Conservation (phyloP, 2,797 vertebrate genomes). For the Oreochromis mossambicus region DNA sequence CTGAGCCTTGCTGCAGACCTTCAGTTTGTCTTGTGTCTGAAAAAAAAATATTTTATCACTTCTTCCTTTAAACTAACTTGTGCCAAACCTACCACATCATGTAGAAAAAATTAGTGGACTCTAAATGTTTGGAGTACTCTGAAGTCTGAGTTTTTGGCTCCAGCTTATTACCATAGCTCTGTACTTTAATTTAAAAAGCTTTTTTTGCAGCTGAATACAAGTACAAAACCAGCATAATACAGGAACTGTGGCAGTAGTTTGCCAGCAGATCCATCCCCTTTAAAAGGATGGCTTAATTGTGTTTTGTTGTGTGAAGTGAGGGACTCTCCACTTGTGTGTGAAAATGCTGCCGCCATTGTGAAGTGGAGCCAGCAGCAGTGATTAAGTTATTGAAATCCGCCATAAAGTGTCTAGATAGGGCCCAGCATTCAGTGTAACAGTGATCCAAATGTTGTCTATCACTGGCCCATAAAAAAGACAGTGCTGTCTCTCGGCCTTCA, state of each 20-base stretch:
- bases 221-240: background rate
- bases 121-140: background rate
- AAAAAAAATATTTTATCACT: background rate
- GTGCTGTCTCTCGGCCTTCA: background rate
- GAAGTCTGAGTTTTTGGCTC: background rate
- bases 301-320: background rate
- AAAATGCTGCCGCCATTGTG: background rate
- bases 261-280: background rate
- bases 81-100: background rate
- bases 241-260: background rate
- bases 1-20: background rate
- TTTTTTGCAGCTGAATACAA: background rate
- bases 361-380: background rate
- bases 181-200: background rate
- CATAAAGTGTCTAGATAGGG: background rate
- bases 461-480: background rate
- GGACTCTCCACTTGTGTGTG: background rate
- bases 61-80: background rate
- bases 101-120: background rate
- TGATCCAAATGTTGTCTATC: background rate
- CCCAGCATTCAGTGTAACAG: background rate
- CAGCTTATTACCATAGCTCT: background rate
- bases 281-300: background rate
- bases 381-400: background rate
- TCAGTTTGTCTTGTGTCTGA: background rate